Percentiles rank a stretch among this genome's conserved stretches.
phyloP scores from a whole-genome alignment of 2,113 vertebrate genomes.

The Erythrocercus mccallii region DNA sequence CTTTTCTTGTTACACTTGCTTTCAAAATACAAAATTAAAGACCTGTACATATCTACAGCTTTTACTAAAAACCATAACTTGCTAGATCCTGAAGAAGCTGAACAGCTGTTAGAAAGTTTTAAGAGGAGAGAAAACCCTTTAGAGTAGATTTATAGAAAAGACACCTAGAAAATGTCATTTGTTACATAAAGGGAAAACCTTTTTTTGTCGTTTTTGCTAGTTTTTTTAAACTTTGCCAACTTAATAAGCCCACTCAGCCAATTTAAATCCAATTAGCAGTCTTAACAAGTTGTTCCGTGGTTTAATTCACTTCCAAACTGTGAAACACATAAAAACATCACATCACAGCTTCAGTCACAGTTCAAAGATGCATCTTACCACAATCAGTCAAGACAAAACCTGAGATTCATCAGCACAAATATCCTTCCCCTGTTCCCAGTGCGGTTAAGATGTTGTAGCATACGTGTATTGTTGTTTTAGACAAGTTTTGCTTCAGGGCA shows the following conservation, averaged over 20 bases:
- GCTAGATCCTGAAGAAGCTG: neutral
- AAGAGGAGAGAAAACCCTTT: neutral
- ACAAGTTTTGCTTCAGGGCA: neutral
- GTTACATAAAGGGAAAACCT: neutral
- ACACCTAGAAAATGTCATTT: neutral
- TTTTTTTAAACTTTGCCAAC: neutral
- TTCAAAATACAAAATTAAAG: neutral
- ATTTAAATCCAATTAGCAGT: constrained; percentile 21
- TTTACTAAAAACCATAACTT: neutral
- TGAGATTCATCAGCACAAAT: constrained; percentile 11
- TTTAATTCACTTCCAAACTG: constrained; percentile 37
- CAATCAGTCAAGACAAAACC: constrained; percentile 9
- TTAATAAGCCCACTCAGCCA: neutral
- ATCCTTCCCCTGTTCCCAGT: neutral
- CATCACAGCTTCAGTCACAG: neutral
- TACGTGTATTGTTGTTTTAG: fast-evolving
- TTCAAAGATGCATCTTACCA: neutral
- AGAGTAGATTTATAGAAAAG: neutral
- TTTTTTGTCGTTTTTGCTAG: neutral
- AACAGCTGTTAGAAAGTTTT: neutral
- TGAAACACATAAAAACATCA: constrained; percentile 20
- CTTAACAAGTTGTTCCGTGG: constrained; percentile 11
- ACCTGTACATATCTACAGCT: neutral
- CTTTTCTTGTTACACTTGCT: neutral
- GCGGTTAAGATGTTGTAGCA: neutral